These are phyloP conservation scores for Dysidea cf. avara DNA, from an alignment of 37 sponge, comb jelly and placozoan genomes.

Conservation along the genomic window DNA sequence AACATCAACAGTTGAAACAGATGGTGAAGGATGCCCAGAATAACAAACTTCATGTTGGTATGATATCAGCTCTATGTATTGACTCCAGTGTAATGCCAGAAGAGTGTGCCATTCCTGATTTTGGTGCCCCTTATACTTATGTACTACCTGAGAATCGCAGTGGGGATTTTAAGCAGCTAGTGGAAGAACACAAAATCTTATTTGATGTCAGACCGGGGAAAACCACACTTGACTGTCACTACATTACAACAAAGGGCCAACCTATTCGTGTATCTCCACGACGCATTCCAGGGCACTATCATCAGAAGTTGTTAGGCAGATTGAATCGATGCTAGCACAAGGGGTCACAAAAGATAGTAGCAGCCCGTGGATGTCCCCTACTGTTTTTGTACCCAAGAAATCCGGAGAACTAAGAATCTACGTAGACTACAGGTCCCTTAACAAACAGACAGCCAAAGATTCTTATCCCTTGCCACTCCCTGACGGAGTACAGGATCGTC, in stretches of 20 bases:
- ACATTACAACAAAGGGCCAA: background rate
- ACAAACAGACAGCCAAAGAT: slow-evolving; percentile 1
- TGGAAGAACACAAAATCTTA: background rate
- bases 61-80: too few relatives aligned
- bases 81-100: too few relatives aligned
- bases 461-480: background rate
- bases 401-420: slow-evolving; percentile 6
- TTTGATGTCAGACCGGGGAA: background rate
- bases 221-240: background rate
- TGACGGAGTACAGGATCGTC: background rate
- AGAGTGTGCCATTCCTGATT: too few relatives aligned
- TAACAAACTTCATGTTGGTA: too few relatives aligned
- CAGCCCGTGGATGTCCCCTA: too few relatives aligned
- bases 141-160: background rate
- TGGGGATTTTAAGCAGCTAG: background rate
- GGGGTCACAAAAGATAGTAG: background rate
- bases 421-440: background rate
- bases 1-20: too few relatives aligned
- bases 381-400: slow-evolving; percentile 1
- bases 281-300: too few relatives aligned
- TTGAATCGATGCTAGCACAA: slow-evolving; percentile 4
- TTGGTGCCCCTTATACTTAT: too few relatives aligned
- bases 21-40: too few relatives aligned
- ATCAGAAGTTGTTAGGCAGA: background rate
- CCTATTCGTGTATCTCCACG: too few relatives aligned